Conservation (phyloP, 1,140 invertebrate genomes). For the Dolichoris vasculosae region DNA sequence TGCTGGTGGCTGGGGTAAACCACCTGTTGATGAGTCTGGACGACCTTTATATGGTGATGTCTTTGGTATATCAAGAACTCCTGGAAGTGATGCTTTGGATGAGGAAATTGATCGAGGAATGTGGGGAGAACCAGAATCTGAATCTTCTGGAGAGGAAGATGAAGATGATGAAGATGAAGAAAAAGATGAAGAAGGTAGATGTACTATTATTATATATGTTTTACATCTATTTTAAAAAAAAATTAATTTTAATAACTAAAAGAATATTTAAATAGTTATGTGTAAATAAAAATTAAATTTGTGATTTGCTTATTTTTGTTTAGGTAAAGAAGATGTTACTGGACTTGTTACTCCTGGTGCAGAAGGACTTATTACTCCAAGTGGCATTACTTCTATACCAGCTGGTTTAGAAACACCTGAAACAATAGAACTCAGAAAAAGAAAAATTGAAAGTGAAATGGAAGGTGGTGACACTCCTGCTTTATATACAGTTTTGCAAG, state of each 20-base stretch:
- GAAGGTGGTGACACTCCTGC: constrained; percentile 94
- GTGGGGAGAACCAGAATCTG: constrained; percentile 98
- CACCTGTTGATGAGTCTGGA: constrained; percentile 99
- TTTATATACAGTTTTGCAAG: constrained; percentile 94
- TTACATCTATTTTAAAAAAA: neutral
- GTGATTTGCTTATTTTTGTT: neutral
- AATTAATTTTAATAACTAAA: neutral
- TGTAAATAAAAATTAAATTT: neutral
- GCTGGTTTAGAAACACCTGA: constrained; percentile 98
- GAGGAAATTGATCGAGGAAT: constrained; percentile 92
- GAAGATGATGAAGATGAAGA: constrained; percentile 87
- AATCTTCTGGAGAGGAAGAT: constrained; percentile 93
- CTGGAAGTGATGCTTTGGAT: constrained; percentile 81
- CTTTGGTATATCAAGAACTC: constrained; percentile 82
- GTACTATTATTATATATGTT: neutral
- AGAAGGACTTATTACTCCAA: constrained; percentile 95
- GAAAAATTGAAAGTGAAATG: constrained; percentile 97
- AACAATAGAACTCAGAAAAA: constrained; percentile 97
- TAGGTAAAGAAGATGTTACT: constrained; percentile 78
- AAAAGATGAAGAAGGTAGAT: constrained; percentile 80
- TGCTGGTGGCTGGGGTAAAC: constrained; percentile 99
- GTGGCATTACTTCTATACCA: constrained; percentile 95
- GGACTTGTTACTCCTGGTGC: constrained; percentile 86
- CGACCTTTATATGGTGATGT: constrained; percentile 99
- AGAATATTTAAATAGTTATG: neutral